These are phyloP conservation scores for Vimba vimba DNA, from an alignment of 2,113 vertebrate genomes.

Conservation along the genomic window DNA sequence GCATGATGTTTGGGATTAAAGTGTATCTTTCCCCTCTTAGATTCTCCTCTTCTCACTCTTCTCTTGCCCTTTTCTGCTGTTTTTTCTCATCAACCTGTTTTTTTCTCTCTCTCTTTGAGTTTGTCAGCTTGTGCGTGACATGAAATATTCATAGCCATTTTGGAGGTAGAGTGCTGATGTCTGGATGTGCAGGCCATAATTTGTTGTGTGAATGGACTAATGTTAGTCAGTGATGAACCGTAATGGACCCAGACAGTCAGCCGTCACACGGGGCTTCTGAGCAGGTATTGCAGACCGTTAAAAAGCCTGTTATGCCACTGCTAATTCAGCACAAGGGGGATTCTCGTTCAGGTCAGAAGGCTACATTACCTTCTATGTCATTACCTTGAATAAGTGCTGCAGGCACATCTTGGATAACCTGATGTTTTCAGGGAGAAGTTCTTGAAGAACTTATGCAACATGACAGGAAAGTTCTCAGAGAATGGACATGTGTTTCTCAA, in stretches of 20 bases:
- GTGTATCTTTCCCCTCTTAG: constrained; percentile 32
- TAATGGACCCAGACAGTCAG: constrained; percentile 66
- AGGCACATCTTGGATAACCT: not conserved
- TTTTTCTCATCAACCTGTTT: not conserved
- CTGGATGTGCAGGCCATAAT: not conserved
- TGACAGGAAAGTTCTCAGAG: constrained; percentile 9
- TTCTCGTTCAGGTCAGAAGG: constrained; percentile 40
- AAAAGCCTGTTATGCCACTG: constrained; percentile 76
- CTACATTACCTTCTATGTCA: not conserved
- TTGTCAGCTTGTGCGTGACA: constrained; percentile 38
- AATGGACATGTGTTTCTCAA: not conserved
- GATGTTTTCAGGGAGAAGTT: not conserved
- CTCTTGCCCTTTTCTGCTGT: not conserved
- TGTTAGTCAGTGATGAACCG: constrained; percentile 60
- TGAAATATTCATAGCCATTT: constrained; percentile 66
- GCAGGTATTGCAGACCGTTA: constrained; percentile 68
- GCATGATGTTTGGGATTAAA: constrained; percentile 58
- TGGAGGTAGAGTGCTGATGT: constrained; percentile 46
- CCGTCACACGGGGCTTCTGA: constrained; percentile 59
- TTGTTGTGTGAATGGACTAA: constrained; percentile 29
- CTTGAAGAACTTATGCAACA: constrained; percentile 25
- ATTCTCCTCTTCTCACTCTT: constrained; percentile 45
- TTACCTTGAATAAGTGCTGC: constrained; percentile 26
- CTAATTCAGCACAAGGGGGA: constrained; percentile 61
- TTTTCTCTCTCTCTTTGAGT: not conserved